phyloP scores from a whole-genome alignment of 2,113 vertebrate species.

The Colossoma macropomum region DNA sequence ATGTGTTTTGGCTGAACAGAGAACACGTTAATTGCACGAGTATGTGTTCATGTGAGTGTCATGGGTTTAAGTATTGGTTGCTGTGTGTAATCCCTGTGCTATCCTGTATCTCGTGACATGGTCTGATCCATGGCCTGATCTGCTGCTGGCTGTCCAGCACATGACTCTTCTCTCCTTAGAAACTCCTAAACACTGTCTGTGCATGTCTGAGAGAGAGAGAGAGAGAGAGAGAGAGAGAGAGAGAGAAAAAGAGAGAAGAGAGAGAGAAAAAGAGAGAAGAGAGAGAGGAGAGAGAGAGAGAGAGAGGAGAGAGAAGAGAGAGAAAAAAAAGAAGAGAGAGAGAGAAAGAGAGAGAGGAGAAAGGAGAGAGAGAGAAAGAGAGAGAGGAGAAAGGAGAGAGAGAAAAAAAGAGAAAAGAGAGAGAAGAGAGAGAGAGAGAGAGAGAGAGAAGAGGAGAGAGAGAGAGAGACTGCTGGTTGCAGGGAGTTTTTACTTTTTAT shows the following conservation, averaged over 20 bases:
- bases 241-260: background rate
- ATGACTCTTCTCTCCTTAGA: slow-evolving; percentile 28
- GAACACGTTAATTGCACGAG: background rate
- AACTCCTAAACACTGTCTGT: slow-evolving; percentile 12
- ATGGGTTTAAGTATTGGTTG: slow-evolving; percentile 18
- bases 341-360: background rate
- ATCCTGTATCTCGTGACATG: slow-evolving; percentile 26
- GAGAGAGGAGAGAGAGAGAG: background rate
- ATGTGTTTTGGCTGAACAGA: background rate
- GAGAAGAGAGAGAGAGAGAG: background rate
- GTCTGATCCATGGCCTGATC: slow-evolving; percentile 17
- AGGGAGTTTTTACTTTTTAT: background rate
- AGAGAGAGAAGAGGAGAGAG: background rate
- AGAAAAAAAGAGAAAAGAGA: background rate
- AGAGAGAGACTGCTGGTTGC: too few relatives aligned
- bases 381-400: too few relatives aligned
- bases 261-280: too few relatives aligned
- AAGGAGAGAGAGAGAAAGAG: too few relatives aligned
- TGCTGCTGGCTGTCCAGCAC: slow-evolving; percentile 36
- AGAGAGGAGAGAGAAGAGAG: background rate
- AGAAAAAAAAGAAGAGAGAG: background rate
- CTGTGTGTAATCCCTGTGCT: slow-evolving; percentile 31
- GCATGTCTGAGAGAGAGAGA: background rate
- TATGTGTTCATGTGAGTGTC: slow-evolving; percentile 13
- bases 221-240: background rate